These are phyloP conservation scores for Listronotus oregonensis DNA, from an alignment of 1,140 invertebrate genomes.

Conservation along the genomic window DNA sequence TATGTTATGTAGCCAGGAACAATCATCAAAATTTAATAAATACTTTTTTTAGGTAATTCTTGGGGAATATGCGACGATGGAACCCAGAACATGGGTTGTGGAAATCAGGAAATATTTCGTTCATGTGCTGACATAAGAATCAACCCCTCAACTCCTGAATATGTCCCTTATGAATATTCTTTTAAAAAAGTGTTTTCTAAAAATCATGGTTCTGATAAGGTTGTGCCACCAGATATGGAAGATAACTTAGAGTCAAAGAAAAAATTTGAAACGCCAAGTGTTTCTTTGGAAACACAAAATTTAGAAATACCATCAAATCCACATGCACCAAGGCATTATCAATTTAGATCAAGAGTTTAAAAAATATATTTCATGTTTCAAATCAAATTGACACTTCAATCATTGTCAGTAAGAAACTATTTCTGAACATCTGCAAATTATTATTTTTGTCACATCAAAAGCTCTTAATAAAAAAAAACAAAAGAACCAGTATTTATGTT, in stretches of 20 bases:
- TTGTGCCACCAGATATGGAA: not conserved
- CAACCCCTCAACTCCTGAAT: not conserved
- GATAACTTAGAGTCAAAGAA: not conserved
- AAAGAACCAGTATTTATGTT: no score
- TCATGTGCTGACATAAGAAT: slow-evolving; percentile 75
- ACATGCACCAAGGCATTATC: no score
- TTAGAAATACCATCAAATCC: not conserved
- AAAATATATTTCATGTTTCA: no score
- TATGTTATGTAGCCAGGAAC: no score
- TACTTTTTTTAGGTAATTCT: slow-evolving; percentile 64
- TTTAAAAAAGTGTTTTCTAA: no score
- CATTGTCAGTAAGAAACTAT: no score
- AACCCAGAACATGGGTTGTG: slow-evolving; percentile 73
- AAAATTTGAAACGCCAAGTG: not conserved
- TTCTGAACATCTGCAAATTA: no score
- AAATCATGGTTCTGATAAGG: not conserved
- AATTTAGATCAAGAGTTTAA: no score
- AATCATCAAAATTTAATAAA: not conserved
- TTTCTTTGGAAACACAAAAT: not conserved
- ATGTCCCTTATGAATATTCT: not conserved
- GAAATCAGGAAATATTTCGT: slow-evolving; percentile 82
- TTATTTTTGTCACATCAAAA: no score
- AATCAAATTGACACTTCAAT: no score
- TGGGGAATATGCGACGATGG: slow-evolving; percentile 74
- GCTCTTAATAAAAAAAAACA: no score